Base-by-base conservation (phyloP, 2,797 vertebrate species). In the Parotocinclus haroldoi region DNA sequence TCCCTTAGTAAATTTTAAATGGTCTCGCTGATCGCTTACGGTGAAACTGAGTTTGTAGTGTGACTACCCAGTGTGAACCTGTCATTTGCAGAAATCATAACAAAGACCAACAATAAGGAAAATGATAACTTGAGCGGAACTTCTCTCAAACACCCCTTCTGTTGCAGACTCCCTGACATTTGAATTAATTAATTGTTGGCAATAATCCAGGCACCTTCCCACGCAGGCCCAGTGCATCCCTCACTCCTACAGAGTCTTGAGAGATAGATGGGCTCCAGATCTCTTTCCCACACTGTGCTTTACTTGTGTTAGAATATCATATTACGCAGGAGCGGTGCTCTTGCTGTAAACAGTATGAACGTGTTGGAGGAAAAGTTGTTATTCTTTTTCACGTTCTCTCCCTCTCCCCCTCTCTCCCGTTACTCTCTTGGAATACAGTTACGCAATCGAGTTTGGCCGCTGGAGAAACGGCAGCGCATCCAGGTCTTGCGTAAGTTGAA, bases 401-500 rank as follows among this genome's bases (percentile, higher is more conserved):
- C 66, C 52, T 42, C 38, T 48, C 39, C 56, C 39, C 68, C 68
- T 57, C 58, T 12, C 59, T 48, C 52, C 58, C 62, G 50, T 61
- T 70, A 44, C 64, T 52, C 58, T 60, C 68, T 70, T 56, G 63
- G 61, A 46, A 52, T 44, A 44, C 76, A 12, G 71, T 87, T 88
- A 85, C 66, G 82, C 82, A 89, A 88, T 71, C 39, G 52, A 54
- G 53, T 71, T 82, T 83, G 84, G 84, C 83, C 58, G 48, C 77
- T 36, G 80, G 68, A 84, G 72, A 81, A 73, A 80, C 76, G 69
- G 79, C 81, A 81, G 74, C 62, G 73, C 60, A 60, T 84, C 83
- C 83, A 85, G 83, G 76, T 84, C 82, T 88, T 88, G 88, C 85
- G 64, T 85, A 87, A 89, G 84, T 82, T 75, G 77, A 83, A 71